Conservation (phyloP, 2,113 vertebrate species). For the Puma concolor region DNA sequence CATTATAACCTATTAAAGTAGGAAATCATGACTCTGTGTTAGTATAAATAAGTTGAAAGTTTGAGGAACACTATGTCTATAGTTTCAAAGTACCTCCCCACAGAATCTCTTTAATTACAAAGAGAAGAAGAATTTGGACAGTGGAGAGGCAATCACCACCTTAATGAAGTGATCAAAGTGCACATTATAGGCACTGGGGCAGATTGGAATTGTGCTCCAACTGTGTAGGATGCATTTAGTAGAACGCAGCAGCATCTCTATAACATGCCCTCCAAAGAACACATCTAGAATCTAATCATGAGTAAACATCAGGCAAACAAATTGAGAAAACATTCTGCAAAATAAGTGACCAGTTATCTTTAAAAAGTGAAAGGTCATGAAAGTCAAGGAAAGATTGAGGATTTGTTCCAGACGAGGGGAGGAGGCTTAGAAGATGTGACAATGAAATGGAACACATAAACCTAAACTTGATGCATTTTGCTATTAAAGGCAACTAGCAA, state of each 20-base stretch:
- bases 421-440: neutral
- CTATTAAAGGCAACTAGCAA: neutral
- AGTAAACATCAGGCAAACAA: neutral
- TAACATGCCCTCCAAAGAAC: neutral
- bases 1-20: neutral
- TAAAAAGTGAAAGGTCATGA: neutral
- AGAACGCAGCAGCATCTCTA: neutral
- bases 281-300: neutral
- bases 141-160: neutral
- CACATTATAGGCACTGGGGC: neutral
- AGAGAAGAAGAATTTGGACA: neutral
- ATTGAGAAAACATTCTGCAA: neutral
- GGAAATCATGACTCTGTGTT: neutral
- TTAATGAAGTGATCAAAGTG: neutral
- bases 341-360: neutral
- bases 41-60: neutral
- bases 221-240: too few species aligned
- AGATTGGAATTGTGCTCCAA: neutral
- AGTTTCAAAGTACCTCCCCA: neutral
- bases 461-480: neutral
- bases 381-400: neutral
- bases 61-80: neutral
- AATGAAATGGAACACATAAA: neutral
- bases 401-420: neutral
- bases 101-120: neutral